Evolutionary conservation across 2,888 invertebrate genomes (phyloP).

Genomic region (Trachelus stipa): DNA sequence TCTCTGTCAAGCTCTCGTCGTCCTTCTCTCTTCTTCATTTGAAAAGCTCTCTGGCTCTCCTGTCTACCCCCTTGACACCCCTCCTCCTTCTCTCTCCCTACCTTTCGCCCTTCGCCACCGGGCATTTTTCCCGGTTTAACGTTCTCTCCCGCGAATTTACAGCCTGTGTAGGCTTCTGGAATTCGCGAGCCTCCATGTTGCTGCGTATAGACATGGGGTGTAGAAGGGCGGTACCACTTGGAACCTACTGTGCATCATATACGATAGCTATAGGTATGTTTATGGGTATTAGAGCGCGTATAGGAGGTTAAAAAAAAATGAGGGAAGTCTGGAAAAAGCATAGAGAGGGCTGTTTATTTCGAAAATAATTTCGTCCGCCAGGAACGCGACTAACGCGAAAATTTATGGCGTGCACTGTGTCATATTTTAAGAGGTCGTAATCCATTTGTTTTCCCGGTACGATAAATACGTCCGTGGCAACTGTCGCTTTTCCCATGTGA

Average conservation of each 20-base stretch:
- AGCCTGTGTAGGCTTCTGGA: neutral
- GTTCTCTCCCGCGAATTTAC: neutral
- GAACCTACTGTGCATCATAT: neutral
- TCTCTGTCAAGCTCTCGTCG: neutral
- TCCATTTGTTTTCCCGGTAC: neutral
- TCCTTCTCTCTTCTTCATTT: neutral
- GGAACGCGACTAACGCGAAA: neutral
- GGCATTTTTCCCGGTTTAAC: neutral
- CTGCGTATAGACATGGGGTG: neutral
- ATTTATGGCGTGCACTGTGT: neutral
- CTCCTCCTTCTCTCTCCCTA: neutral
- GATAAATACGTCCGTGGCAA: constrained; percentile 2
- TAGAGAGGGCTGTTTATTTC: neutral
- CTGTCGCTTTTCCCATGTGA: neutral
- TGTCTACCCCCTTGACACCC: neutral
- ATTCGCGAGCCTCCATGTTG: neutral
- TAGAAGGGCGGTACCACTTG: neutral
- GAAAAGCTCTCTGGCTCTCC: neutral
- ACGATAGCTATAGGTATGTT: neutral
- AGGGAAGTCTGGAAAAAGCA: constrained; percentile 3
- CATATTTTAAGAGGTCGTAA: constrained; percentile 5
- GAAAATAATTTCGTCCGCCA: neutral
- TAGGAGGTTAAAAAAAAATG: constrained; percentile 26
- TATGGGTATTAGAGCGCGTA: neutral
- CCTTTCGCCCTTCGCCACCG: neutral